Base-by-base conservation (phyloP, 2,888 invertebrate genomes). In the Stictocephala bisonia region DNA sequence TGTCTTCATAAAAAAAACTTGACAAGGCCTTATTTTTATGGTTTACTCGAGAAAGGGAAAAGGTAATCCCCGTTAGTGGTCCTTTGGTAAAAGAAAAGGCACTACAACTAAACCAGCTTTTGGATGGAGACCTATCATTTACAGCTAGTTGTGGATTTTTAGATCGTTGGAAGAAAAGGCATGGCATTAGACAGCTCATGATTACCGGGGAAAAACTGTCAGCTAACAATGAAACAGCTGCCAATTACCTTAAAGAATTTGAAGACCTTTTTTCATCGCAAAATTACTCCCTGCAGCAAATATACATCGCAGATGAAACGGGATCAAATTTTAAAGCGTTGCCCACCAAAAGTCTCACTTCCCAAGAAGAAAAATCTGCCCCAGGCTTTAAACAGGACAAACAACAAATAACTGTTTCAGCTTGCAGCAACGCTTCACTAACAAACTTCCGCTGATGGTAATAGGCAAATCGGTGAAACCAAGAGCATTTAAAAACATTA, bases 271-370 rank as follows among this genome's bases (percentile, higher is more conserved):
- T 64, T 41, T 40, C 11, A 11, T 40, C 64, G 2, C 11, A 64
- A 64, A 40, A 40, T 11, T 40, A 74, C 71, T 58, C 50, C 31
- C 51, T 44, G n/a, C 31, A 72, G 22, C 78, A 79, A 72, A 71
- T 80, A 60, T 80, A 78, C 64, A 80, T 79, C 64, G 76, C 77
- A 24, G 80, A 79, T 72, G 79, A 80, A 72, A 79, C 79, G 9
- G 78, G 77, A 24, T 74, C 80, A 67, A 79, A 79, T 71, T 79
- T 75, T 69, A 79, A 78, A 77, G 76, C 74, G 58, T 74, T 80
- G 50, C 79, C 79, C 41, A 74, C 72, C 67, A 76, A 76, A 68
- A 79, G 77, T 41, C 72, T 77, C 41, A 77, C 77, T 70, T 74
- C 72, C 40, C 75, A 74, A 74, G 67, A 73, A 24, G 74, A 80